phyloP scores from a whole-genome alignment of 2,797 vertebrate species.

The Anguilla anguilla region DNA sequence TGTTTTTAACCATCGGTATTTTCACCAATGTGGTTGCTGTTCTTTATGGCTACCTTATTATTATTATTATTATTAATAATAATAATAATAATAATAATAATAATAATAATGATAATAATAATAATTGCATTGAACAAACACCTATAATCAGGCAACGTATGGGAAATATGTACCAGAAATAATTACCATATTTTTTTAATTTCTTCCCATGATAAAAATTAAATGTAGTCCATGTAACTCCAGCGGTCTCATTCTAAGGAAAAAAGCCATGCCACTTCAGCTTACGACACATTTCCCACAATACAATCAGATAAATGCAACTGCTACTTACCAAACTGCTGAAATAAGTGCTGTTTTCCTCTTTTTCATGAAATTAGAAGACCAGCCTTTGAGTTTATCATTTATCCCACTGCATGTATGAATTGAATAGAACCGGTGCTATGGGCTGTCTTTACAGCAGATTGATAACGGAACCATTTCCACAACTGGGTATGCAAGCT shows the following conservation, averaged over 20 bases:
- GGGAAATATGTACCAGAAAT: neutral
- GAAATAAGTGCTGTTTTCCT: conserved; percentile 49
- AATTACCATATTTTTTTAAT: neutral
- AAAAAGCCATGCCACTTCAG: conserved; percentile 10
- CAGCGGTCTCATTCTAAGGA: neutral
- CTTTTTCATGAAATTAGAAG: conserved; percentile 63
- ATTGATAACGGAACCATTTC: conserved; percentile 55
- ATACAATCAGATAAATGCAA: neutral
- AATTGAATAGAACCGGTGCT: conserved; percentile 17
- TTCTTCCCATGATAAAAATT: neutral
- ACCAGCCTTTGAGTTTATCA: conserved; percentile 54
- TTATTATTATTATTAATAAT: neutral
- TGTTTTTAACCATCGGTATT: neutral
- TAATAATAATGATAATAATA: neutral
- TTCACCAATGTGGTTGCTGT: neutral
- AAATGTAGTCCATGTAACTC: neutral
- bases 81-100: neutral
- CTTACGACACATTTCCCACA: neutral
- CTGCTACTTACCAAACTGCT: conserved; percentile 61
- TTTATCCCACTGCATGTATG: conserved; percentile 37
- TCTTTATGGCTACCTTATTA: neutral
- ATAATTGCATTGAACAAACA: neutral
- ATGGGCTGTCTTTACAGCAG: conserved; percentile 31
- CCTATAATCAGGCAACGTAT: neutral
- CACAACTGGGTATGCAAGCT: conserved; percentile 46